These are phyloP conservation scores for Acropternis orthonyx DNA, from an alignment of 2,797 vertebrate genomes.

Conservation along the genomic window DNA sequence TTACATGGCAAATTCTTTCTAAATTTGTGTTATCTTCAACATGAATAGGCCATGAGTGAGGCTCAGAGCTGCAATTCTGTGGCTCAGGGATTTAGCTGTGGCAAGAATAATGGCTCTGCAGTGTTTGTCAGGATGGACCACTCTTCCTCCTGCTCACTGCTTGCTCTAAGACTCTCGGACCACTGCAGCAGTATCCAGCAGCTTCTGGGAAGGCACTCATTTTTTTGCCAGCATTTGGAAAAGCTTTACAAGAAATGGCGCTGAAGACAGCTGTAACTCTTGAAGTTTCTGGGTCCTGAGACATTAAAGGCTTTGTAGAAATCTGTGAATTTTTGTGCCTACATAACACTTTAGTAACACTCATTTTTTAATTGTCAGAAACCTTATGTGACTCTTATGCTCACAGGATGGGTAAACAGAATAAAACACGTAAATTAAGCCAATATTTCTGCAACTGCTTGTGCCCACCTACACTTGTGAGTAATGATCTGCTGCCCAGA, in stretches of 20 bases:
- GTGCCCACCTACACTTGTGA: not conserved
- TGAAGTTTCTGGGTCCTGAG: not conserved
- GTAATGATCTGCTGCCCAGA: not conserved
- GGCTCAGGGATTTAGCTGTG: not conserved
- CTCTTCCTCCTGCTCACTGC: not conserved
- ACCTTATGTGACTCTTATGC: not conserved
- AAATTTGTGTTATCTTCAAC: not conserved
- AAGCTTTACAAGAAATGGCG: not conserved
- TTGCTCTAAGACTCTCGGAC: accelerated
- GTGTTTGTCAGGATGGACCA: accelerated
- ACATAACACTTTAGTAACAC: not conserved
- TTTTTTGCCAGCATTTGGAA: not conserved
- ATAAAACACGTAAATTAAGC: not conserved
- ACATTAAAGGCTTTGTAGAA: not conserved
- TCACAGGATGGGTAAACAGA: not conserved
- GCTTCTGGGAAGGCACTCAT: not conserved
- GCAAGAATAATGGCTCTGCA: not conserved
- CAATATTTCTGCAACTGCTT: not conserved
- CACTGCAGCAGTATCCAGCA: not conserved
- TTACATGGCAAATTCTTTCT: not conserved
- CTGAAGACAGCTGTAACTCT: not conserved
- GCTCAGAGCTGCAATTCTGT: not conserved
- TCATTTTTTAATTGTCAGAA: not conserved
- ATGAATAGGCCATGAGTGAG: not conserved
- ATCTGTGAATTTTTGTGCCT: not conserved